Base-by-base conservation (phyloP, 1,140 invertebrate species). In the Zeugodacus cucurbitae region DNA sequence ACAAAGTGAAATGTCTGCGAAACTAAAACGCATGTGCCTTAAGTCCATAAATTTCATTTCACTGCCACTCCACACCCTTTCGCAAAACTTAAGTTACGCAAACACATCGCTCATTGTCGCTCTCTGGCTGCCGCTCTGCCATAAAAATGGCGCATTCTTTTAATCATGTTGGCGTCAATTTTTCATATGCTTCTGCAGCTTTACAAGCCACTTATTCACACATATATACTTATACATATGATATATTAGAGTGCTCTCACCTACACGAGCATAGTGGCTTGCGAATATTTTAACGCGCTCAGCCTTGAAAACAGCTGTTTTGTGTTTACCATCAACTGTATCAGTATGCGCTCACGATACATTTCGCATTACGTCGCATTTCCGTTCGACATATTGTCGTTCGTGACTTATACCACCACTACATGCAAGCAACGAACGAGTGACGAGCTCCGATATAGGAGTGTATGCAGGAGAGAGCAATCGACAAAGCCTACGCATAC, bases 231-330 rank as follows among this genome's bases (percentile, higher is more conserved):
- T 22, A 62, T n/a, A n/a, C 58, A 26, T 32, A 70, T 10, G 14
- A 2, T 70, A 34, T 26, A 67, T 67, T 11, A 8, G 62, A 48
- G 44, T 48, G 10, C 44, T 54, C 48, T 54, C 48, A 54, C 14
- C 14, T 44, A 29, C 26, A 67, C 2, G 29, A 5, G 29, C 11
- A 32, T 14, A 34, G 34, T 59, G 34, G 32, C 20, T 34, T 5
- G 14, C 4, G 34, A 70, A 37, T 29, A 22, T 37, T 70, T 37
- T 32, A 37, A 20, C 6, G 17, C 67, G 67, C 67, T 48, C 37
- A 54, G 41, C 41, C 74, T 82, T 74, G 67, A 48, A 82, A 82
- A 82, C 74, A 82, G 74, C 74, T 82, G 74, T 82, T 82, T 82
- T 29, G 29, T 82, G 74, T 82, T 82, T 82, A 82, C 74, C 64